Base-by-base conservation (phyloP, 1,140 invertebrate species). In the Cydia fagiglandana region DNA sequence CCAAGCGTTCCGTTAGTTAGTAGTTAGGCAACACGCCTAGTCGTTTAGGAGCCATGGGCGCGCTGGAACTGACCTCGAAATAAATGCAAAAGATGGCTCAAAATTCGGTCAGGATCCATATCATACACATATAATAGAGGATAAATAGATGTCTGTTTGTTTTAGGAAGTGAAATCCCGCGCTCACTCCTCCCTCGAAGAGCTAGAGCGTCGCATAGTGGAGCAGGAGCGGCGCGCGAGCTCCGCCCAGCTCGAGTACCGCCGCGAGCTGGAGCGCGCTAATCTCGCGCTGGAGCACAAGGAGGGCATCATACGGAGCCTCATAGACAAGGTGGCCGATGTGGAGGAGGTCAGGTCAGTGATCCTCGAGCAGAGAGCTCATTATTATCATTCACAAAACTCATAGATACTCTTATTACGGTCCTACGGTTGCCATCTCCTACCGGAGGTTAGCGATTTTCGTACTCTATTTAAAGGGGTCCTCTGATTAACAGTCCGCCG, bases 241-340 rank as follows among this genome's bases (percentile, higher is more conserved):
- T 76, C 79, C n/a, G 87, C 88, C 30, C 88, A 90, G 10, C 75
- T 80, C 0, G 88, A 90, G 80, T 81, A 88, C 77, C 73, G 84
- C 1, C 78, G 88, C 3, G 88, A 91, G 75, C 76, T 92, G 28
- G 88, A 91, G 53, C 45, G 91, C 0, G 89, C 89, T 0, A 74
- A 80, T 0, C 75, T 91, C 0, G 88, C 86, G 2, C 73, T 92
- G n/a, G 75, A 88, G 17, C 90, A 92, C 74, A 92, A 92, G 76
- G 89, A 92, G 79, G 86, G 80, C 56, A 90, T 92, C 75, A 92
- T 92, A 20, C 75, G 87, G 15, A 90, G 84, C 38, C 86, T 91
- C 9, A 87, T 92, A 2, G 89, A 92, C 45, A 90, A 92, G 73
- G 90, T 92, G 64, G 89, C 88, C 1, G 89, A 90, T 70, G 89